phyloP scores from a whole-genome alignment of 1,140 invertebrate species.

The Lasaia peninsularis region DNA sequence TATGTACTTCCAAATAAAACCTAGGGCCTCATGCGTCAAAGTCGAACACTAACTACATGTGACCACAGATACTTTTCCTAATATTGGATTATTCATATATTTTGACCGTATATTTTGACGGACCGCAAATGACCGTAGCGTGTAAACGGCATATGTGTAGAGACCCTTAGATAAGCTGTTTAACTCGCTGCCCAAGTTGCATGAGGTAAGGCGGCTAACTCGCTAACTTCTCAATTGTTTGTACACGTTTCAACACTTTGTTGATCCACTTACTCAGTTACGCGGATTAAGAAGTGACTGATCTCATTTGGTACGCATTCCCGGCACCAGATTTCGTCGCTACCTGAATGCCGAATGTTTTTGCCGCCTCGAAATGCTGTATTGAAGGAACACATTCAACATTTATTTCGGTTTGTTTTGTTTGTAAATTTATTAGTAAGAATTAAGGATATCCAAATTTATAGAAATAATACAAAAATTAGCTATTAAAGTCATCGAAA shows the following conservation, averaged over 20 bases:
- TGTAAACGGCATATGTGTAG: neutral
- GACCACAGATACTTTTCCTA: too few species aligned
- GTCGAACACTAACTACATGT: too few species aligned
- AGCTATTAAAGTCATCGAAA: too few species aligned
- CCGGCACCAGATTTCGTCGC: neutral
- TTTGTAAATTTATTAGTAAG: too few species aligned
- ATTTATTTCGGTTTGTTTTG: too few species aligned
- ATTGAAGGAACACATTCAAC: neutral
- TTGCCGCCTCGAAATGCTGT: neutral
- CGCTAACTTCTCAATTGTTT: conserved; percentile 18
- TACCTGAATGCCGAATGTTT: neutral
- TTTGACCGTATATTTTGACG: too few species aligned
- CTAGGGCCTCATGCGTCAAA: too few species aligned
- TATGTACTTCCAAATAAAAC: too few species aligned
- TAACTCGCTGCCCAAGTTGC: conserved; percentile 12
- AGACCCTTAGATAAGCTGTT: neutral
- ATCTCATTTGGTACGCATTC: conserved; percentile 6
- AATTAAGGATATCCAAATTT: too few species aligned
- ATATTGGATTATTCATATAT: too few species aligned
- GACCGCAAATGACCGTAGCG: too few species aligned
- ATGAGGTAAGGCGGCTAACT: conserved; percentile 14
- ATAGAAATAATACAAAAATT: too few species aligned
- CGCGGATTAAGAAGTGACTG: conserved; percentile 12
- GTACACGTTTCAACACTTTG: conserved; percentile 16
- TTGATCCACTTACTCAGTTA: conserved; percentile 11